Evolutionary conservation across 2,888 invertebrate species (phyloP).

Genomic region (Eupithecia vulgata): DNA sequence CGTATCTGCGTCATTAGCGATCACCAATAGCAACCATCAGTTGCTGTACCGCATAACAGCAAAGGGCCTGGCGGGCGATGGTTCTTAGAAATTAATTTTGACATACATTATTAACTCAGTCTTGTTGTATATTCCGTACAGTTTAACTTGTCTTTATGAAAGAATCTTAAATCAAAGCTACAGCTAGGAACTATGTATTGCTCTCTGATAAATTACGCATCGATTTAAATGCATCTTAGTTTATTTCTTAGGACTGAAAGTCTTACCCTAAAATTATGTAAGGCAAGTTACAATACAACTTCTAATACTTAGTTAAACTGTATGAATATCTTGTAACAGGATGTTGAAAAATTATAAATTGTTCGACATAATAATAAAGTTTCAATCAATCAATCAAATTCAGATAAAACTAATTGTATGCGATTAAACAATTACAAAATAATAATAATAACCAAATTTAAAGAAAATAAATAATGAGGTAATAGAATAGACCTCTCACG

Average conservation of each 20-base stretch:
- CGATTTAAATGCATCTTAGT: constrained; percentile 26
- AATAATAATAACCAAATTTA: constrained; percentile 37
- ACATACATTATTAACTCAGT: constrained; percentile 76
- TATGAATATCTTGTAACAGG: constrained; percentile 55
- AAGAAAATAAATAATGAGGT: constrained; percentile 35
- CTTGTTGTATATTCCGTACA: constrained; percentile 76
- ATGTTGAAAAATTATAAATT: constrained; percentile 36
- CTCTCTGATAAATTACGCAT: constrained; percentile 15
- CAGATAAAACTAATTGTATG: constrained; percentile 40
- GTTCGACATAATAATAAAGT: constrained; percentile 32
- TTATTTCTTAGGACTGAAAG: constrained; percentile 2
- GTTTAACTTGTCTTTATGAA: constrained; percentile 61
- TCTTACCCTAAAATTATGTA: background rate
- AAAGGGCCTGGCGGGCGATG: background rate
- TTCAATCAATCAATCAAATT: constrained; percentile 34
- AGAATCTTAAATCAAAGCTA: constrained; percentile 44
- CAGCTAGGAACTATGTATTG: constrained; percentile 37
- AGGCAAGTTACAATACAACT: constrained; percentile 9
- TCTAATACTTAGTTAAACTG: constrained; percentile 57
- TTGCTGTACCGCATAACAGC: background rate
- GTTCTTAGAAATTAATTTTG: constrained; percentile 57
- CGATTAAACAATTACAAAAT: constrained; percentile 33
- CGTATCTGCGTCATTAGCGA: background rate
- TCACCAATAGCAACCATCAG: background rate
- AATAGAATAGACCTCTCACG: constrained; percentile 33